Evolutionary conservation across 2,888 invertebrate species (phyloP).

Genomic region (Tiphia femorata): DNA sequence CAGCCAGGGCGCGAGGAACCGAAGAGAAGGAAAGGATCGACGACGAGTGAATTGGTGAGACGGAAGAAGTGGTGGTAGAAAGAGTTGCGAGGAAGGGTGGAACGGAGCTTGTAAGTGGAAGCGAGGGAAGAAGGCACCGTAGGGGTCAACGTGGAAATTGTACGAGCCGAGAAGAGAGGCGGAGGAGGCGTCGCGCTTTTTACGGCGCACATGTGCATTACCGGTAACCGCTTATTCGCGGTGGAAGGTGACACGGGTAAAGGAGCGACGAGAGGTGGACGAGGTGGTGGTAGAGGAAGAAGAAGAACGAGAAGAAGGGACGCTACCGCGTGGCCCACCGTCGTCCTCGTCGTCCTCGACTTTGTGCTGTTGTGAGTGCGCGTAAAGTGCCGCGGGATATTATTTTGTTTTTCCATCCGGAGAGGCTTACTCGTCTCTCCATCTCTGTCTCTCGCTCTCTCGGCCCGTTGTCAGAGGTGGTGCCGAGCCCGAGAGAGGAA

Average conservation of each 20-base stretch:
- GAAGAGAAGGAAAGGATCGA: background rate
- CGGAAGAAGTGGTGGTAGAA: too few relatives aligned
- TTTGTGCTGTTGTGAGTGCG: conserved; percentile 7
- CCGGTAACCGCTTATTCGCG: too few relatives aligned
- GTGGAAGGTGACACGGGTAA: background rate
- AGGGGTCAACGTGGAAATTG: too few relatives aligned
- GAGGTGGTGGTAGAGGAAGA: conserved; percentile 18
- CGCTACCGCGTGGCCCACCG: too few relatives aligned
- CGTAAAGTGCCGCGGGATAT: conserved; percentile 3
- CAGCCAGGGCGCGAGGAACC: conserved; percentile 6
- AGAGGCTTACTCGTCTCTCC: too few relatives aligned
- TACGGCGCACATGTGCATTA: too few relatives aligned
- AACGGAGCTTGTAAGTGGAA: too few relatives aligned
- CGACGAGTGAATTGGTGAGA: background rate
- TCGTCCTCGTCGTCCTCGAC: background rate
- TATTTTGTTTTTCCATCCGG: background rate
- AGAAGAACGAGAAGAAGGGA: background rate
- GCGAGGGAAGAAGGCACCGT: too few relatives aligned
- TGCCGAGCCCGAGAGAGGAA: background rate
- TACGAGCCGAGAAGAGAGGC: too few relatives aligned
- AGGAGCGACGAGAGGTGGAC: background rate
- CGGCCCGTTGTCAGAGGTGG: too few relatives aligned
- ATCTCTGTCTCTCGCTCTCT: background rate
- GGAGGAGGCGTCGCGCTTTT: too few relatives aligned
- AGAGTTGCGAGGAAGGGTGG: too few relatives aligned